Base-by-base conservation (phyloP, 1,140 invertebrate genomes). In the Gryon sp. region DNA sequence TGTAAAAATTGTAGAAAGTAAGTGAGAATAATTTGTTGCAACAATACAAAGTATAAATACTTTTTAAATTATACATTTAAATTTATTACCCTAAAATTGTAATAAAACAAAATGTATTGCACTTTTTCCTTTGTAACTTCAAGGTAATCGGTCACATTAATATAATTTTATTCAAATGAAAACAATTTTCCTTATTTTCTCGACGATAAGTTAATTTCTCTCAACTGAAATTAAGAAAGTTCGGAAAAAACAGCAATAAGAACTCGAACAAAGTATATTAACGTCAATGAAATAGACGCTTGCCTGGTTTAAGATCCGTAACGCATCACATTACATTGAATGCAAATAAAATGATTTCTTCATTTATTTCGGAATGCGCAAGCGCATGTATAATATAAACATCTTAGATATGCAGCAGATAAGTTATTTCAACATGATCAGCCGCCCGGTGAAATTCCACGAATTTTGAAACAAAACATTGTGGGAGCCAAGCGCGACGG, bases 271-370 rank as follows among this genome's bases (percentile, higher is more conserved):
- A 20, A 63, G 32, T 24, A 11, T 9, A 26, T 12, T 9, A 36
- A 36, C 30, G 41, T 60, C 57, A 48, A 60, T 60, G 22, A 30
- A 38, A 60, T 48, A 60, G 26, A 52, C 9, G 45, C 43, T 18
- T 14, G 32, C 12, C 32, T 46, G 16, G 24, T 4, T 20, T 26
- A 30, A 48, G 52, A 57, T 57, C 32, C 41, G 32, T 50, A 43
- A 36, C 50, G 36, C 38, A 60, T 15, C 53, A 53, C 32, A 28
- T 55, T 69, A 69, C 65, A 72, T 72, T 72, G 50, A 63, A 72
- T 72, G 68, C 57, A 72, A 72, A 72, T 63, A 72, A 72, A 72
- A 72, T 72, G 68, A 72, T 72, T 72, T 72, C 68, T 72, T 72
- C 57, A 72, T 72, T 62, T 72, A 62, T 72, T 72, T 72, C 36